Conservation (phyloP, 1,140 invertebrate species). For the Drosophila tsacasi region DNA sequence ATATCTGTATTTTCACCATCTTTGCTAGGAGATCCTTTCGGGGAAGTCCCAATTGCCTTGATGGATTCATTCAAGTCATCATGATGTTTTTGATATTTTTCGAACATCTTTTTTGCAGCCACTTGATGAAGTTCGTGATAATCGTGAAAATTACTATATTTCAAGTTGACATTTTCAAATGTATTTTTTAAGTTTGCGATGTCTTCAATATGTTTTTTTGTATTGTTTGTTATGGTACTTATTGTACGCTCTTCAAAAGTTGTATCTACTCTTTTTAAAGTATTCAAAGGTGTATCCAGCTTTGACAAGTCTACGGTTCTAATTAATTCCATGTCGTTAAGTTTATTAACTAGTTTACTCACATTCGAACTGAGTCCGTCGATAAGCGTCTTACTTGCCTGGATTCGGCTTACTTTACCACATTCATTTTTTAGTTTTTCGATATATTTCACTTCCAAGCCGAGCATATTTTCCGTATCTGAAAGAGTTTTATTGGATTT, state of each 20-base stretch:
- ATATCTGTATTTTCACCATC: no score
- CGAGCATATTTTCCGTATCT: neutral
- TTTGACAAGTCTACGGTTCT: neutral
- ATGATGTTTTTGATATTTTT: no score
- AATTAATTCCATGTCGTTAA: neutral
- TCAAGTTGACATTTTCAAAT: neutral
- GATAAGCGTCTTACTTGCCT: neutral
- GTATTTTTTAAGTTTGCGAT: neutral
- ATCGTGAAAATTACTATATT: neutral
- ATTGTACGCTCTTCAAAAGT: neutral
- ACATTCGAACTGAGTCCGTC: neutral
- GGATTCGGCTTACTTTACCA: neutral
- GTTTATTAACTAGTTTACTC: constrained; percentile 10
- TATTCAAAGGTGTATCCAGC: neutral
- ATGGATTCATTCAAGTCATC: no score
- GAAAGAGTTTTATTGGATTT: constrained; percentile 1
- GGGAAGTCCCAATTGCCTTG: no score
- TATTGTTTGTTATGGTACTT: no score
- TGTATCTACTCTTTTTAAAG: neutral
- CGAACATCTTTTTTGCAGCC: neutral
- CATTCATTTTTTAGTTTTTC: neutral
- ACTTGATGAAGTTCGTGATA: neutral
- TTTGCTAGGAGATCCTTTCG: no score
- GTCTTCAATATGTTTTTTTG: neutral
- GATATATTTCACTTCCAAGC: neutral